These are phyloP conservation scores for Coelopa pilipes DNA, from an alignment of 2,888 invertebrate species.

Conservation along the genomic window DNA sequence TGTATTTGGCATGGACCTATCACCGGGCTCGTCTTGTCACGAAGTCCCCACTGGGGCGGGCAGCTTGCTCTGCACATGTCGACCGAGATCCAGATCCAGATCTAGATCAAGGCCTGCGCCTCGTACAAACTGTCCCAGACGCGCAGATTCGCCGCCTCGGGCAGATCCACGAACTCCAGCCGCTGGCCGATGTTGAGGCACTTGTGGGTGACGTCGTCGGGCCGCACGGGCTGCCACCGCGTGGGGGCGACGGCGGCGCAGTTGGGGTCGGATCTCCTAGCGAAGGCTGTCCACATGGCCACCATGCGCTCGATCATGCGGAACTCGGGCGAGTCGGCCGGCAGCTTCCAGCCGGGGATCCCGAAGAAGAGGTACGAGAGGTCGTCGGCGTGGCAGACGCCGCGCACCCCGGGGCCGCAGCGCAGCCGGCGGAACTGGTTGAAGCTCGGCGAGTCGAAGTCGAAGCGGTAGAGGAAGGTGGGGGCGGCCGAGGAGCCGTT, in stretches of 20 bases:
- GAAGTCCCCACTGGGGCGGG: too few relatives aligned
- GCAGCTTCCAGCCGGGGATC: conserved; percentile 49
- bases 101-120: conserved; percentile 47
- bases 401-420: conserved; percentile 54
- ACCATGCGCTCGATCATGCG: conserved; percentile 61
- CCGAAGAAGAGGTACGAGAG: conserved; percentile 62
- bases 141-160: conserved; percentile 52
- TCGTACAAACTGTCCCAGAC: conserved; percentile 62
- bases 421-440: conserved; percentile 59
- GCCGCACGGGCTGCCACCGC: conserved; percentile 50
- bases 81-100: conserved; percentile 36
- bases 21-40: too few relatives aligned
- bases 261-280: conserved; percentile 60
- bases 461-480: conserved; percentile 64
- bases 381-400: conserved; percentile 64
- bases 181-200: conserved; percentile 59
- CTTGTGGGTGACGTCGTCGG: conserved; percentile 41
- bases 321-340: conserved; percentile 54
- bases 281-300: conserved; percentile 62
- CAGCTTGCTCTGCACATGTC: too few relatives aligned
- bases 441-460: conserved; percentile 62
- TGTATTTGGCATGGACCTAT: too few relatives aligned
- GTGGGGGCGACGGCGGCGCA: conserved; percentile 50
- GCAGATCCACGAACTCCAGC: conserved; percentile 54
- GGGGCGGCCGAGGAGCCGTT: conserved; percentile 39